Evolutionary conservation across 1,140 invertebrate genomes (phyloP).

Genomic region (Brachionus koreanus): DNA sequence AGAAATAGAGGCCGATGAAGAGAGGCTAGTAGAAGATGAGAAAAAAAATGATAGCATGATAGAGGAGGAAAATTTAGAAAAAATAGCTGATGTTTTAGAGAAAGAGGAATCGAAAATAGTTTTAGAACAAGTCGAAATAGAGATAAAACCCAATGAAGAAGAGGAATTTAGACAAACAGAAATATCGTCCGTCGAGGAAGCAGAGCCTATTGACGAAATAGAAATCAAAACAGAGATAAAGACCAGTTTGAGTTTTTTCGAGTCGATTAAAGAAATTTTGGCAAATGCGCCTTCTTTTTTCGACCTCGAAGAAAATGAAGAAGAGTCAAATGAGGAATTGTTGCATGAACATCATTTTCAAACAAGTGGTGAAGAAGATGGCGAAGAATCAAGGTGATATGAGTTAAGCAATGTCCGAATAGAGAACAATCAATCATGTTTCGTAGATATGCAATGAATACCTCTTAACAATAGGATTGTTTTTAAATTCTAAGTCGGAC

Average conservation of each 20-base stretch:
- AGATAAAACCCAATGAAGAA: not conserved
- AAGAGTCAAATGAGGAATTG: not conserved
- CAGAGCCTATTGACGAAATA: not conserved
- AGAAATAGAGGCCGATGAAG: not conserved
- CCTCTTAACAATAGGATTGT: not conserved
- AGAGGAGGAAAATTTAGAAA: not conserved
- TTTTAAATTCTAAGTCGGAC: not conserved
- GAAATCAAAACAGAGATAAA: constrained; percentile 21
- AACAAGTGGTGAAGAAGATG: not conserved
- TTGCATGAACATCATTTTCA: not conserved
- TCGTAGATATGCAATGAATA: not conserved
- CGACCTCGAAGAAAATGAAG: constrained; percentile 15
- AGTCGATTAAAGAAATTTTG: constrained; percentile 28
- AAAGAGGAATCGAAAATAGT: not conserved
- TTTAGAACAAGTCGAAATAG: not conserved
- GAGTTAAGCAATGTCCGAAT: not conserved
- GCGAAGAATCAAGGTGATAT: constrained; percentile 11
- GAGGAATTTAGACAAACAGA: not conserved
- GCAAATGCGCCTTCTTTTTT: constrained; percentile 25
- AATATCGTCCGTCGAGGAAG: not conserved
- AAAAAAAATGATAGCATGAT: not conserved
- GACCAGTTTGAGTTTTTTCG: constrained; percentile 28
- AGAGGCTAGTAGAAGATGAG: not conserved
- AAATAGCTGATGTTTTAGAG: not conserved
- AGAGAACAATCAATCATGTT: not conserved